Percentiles rank a stretch among this genome's conserved stretches.
phyloP scores from a whole-genome alignment of 2,113 vertebrate species.

The Nanger granti region DNA sequence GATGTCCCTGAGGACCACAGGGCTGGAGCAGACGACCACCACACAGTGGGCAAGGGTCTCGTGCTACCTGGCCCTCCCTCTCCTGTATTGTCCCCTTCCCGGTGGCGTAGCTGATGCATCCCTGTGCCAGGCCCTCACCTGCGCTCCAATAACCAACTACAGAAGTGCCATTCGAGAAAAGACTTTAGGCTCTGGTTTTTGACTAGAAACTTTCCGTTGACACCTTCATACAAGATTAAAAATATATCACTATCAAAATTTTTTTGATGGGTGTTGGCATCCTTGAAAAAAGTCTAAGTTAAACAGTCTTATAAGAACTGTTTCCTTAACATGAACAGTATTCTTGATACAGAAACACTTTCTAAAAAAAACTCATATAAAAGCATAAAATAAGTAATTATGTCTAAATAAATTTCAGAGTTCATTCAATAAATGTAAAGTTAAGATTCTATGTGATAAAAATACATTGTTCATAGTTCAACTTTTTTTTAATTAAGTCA shows the following conservation, averaged over 20 bases:
- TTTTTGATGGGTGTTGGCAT: not conserved
- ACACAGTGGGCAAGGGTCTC: not conserved
- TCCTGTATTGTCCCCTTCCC: not conserved
- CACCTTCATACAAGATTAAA: not conserved
- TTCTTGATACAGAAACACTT: not conserved
- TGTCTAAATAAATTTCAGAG: not conserved
- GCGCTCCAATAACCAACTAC: not conserved
- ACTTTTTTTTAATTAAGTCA: not conserved
- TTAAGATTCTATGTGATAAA: not conserved
- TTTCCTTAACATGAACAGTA: not conserved
- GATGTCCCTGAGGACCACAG: not conserved
- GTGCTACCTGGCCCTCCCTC: not conserved
- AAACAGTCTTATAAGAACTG: not conserved
- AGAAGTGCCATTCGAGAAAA: not conserved
- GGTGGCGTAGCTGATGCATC: fast-evolving
- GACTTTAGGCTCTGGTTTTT: not conserved
- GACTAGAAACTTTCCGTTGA: not conserved
- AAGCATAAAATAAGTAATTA: not conserved
- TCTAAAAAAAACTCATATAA: not conserved
- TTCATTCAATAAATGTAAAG: not conserved
- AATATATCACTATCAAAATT: not conserved
- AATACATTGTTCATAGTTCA: not conserved
- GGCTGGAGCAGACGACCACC: not conserved
- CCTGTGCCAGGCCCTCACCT: not conserved
- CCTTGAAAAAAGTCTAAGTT: not conserved